phyloP scores from a whole-genome alignment of 2,113 vertebrate species.

The Uropsilus gracilis region DNA sequence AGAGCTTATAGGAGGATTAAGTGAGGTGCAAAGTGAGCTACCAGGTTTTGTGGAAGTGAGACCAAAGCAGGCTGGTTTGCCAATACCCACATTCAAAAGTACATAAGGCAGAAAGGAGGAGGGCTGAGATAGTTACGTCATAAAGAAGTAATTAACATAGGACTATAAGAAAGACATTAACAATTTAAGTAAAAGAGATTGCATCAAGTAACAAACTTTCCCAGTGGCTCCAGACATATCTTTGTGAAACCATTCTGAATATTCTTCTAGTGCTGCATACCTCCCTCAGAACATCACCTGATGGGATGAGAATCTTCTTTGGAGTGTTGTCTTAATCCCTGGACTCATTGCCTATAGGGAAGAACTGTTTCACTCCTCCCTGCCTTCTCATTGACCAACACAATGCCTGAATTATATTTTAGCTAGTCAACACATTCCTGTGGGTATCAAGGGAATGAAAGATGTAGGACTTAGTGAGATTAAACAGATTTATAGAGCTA shows the following conservation, averaged over 20 bases:
- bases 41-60: background rate
- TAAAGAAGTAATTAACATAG: background rate
- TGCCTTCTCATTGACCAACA: background rate
- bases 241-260: background rate
- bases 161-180: background rate
- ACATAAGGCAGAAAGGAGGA: background rate
- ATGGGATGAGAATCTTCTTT: background rate
- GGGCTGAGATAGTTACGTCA: background rate
- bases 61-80: background rate
- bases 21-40: background rate
- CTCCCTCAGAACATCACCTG: background rate
- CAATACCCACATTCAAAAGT: background rate
- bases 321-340: background rate
- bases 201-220: background rate
- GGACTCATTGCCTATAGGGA: background rate
- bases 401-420: background rate
- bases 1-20: background rate
- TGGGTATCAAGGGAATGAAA: background rate
- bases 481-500: background rate
- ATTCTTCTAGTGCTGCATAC: rapidly evolving
- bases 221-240: background rate
- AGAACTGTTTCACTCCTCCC: background rate
- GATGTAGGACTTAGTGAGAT: background rate
- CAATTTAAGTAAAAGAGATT: background rate
- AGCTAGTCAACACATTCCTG: background rate